Evolutionary conservation across 2,797 vertebrate genomes (phyloP).

Genomic region (Balearica regulorum): DNA sequence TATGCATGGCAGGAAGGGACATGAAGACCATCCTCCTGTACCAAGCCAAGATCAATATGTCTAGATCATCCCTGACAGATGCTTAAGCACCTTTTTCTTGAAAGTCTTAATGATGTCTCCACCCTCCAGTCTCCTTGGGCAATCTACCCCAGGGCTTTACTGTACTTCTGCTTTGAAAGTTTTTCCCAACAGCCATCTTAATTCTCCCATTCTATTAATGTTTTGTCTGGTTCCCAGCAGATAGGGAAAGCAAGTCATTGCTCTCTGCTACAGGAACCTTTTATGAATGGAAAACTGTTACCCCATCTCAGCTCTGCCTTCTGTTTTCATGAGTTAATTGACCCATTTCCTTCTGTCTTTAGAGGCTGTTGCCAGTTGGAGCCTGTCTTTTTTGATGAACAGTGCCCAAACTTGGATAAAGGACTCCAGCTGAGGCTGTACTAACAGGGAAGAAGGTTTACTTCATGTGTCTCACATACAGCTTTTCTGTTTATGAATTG

Average conservation of each 20-base stretch:
- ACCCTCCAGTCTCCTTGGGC: neutral
- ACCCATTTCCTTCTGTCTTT: neutral
- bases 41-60: neutral
- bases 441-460: neutral
- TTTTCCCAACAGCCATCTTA: neutral
- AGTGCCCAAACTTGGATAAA: neutral
- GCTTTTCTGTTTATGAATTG: slow-evolving; percentile 46
- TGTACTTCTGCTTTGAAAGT: neutral
- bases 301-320: neutral
- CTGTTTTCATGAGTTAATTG: accelerated
- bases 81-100: neutral
- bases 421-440: neutral
- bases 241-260: neutral
- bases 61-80: neutral
- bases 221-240: neutral
- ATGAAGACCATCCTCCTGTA: neutral
- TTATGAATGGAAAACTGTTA: neutral
- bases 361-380: neutral
- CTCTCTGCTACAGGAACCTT: neutral
- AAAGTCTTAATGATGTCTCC: neutral
- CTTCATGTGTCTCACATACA: neutral
- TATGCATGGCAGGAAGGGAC: neutral
- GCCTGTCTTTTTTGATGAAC: neutral
- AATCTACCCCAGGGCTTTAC: neutral
- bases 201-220: neutral